Conservation (phyloP, 1,140 invertebrate genomes). For the Catajapyx aquilonaris region DNA sequence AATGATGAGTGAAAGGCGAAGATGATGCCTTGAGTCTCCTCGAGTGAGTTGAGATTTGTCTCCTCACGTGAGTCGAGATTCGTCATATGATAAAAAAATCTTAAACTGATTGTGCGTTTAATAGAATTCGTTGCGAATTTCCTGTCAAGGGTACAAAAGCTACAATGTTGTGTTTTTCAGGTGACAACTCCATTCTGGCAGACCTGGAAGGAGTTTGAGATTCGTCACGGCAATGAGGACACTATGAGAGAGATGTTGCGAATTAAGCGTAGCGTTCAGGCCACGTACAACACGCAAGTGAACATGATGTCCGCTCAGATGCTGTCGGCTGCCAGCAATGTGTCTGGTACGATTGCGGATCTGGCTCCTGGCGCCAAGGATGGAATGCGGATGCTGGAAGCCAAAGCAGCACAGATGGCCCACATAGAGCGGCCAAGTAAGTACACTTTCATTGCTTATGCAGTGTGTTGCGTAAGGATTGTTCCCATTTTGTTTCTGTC, state of each 20-base stretch:
- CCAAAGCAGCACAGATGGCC: slow-evolving; percentile 40
- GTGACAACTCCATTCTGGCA: slow-evolving; percentile 90
- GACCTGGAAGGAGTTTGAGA: slow-evolving; percentile 99
- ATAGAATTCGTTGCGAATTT: not conserved
- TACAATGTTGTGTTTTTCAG: slow-evolving; percentile 19
- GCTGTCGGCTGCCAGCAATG: slow-evolving; percentile 46
- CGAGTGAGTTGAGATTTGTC: no score
- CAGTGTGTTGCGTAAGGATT: not conserved
- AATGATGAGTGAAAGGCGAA: no score
- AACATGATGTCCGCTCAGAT: slow-evolving; percentile 98
- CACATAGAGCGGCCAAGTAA: slow-evolving; percentile 3
- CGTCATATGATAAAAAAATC: no score
- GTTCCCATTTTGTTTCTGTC: not conserved
- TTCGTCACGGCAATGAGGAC: slow-evolving; percentile 98
- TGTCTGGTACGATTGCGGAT: slow-evolving; percentile 38
- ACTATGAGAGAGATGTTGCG: slow-evolving; percentile 97
- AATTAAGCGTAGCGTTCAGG: slow-evolving; percentile 92
- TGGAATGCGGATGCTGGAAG: slow-evolving; percentile 73
- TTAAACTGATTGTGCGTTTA: slow-evolving; percentile 6
- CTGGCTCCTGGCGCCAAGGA: slow-evolving; percentile 47
- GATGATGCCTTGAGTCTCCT: no score
- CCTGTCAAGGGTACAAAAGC: no score
- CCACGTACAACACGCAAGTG: slow-evolving; percentile 84
- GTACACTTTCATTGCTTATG: not conserved
- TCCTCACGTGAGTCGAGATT: no score